Evolutionary conservation across 2,113 vertebrate species (phyloP).

Genomic region (Toxostoma redivivum): DNA sequence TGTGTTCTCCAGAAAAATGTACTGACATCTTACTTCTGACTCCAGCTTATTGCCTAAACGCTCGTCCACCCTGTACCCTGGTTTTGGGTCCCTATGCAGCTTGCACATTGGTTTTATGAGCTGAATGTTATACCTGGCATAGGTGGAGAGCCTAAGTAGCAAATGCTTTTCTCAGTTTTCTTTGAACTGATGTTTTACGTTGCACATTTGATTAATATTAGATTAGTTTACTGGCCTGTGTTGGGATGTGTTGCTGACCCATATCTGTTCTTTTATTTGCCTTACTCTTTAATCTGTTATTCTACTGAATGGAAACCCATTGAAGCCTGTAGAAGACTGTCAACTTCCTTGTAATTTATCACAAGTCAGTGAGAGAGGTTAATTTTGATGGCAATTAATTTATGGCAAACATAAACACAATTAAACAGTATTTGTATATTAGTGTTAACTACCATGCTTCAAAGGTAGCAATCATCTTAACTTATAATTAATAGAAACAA

Average conservation of each 20-base stretch:
- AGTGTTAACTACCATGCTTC: conserved; percentile 37
- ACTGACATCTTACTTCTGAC: rapidly evolving
- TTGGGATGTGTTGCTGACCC: not conserved
- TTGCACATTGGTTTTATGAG: not conserved
- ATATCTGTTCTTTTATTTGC: not conserved
- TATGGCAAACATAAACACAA: conserved; percentile 10
- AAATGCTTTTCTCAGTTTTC: not conserved
- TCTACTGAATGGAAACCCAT: not conserved
- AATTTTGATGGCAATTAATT: conserved; percentile 52
- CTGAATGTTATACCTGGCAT: not conserved
- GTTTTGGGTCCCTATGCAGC: not conserved
- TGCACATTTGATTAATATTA: not conserved
- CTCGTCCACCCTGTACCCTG: rapidly evolving
- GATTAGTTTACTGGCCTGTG: not conserved
- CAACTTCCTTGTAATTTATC: conserved; percentile 51
- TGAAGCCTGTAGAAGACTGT: conserved; percentile 21
- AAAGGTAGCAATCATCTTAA: conserved; percentile 56
- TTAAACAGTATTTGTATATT: conserved; percentile 50
- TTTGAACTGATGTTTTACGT: not conserved
- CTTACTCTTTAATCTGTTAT: not conserved
- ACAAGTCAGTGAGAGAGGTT: not conserved
- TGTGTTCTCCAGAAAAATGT: not conserved
- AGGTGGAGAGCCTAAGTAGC: not conserved
- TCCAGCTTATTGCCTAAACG: not conserved
- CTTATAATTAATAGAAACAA: conserved; percentile 63